phyloP scores from a whole-genome alignment of 2,888 invertebrate genomes.

The Cheilosia variabilis region DNA sequence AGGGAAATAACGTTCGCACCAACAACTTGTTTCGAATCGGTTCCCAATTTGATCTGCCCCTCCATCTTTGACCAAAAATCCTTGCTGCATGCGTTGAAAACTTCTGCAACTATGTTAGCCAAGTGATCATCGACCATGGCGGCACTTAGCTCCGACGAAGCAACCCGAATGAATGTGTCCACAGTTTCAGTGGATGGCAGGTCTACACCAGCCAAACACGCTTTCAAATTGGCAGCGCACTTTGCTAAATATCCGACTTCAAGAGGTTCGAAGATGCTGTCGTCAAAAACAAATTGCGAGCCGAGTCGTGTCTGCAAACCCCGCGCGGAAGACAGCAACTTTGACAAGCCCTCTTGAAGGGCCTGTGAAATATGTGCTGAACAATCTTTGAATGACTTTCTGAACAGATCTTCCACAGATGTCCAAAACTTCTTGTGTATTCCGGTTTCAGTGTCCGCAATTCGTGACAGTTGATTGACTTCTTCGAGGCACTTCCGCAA shows the following conservation, averaged over 20 bases:
- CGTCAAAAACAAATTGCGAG: conserved; percentile 80
- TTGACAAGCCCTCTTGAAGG: conserved; percentile 82
- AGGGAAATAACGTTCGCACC: conserved; percentile 49
- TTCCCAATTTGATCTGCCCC: conserved; percentile 82
- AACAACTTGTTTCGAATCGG: conserved; percentile 82
- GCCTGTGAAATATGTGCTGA: conserved; percentile 82
- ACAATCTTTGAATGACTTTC: conserved; percentile 82
- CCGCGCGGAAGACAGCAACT: conserved; percentile 80
- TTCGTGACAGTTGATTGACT: conserved; percentile 79
- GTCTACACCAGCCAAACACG: conserved; percentile 80
- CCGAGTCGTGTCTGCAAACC: conserved; percentile 80
- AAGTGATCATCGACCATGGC: conserved; percentile 93
- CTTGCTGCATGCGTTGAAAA: conserved; percentile 81
- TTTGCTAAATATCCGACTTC: conserved; percentile 83
- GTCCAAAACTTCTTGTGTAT: conserved; percentile 86
- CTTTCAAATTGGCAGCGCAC: conserved; percentile 82
- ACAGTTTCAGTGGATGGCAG: conserved; percentile 82
- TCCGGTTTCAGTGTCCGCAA: conserved; percentile 78
- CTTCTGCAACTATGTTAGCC: conserved; percentile 83
- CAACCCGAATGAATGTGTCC: conserved; percentile 81
- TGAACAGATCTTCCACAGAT: conserved; percentile 83
- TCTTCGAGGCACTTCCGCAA: conserved; percentile 82
- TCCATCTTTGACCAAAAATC: conserved; percentile 83
- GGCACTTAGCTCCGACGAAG: conserved; percentile 89
- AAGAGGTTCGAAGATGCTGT: conserved; percentile 81